Base-by-base conservation (phyloP, 2,797 vertebrate genomes). In the Lacerta viridis region DNA sequence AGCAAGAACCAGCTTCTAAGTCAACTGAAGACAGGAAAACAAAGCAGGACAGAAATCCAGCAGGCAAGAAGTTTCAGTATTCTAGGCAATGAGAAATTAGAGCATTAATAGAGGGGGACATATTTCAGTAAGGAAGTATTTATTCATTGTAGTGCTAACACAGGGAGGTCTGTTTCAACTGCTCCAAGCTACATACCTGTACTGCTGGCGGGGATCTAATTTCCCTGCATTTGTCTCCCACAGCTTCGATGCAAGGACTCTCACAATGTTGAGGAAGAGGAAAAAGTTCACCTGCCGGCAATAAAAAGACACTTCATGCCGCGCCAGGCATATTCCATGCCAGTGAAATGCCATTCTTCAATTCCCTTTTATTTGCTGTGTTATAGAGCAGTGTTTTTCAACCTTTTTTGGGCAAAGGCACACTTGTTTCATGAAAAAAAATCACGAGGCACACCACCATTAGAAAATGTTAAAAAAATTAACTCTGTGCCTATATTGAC, bases 231-330 rank as follows among this genome's bases (percentile, higher is more conserved):
- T 99, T 13, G 98, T 98, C 96, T 99, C 99, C 92, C 98, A 97
- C 55, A 99, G 96, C 96, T 99, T 99, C 79, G 98, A 99, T 83
- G 99, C 99, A 91, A 99, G 94, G 59, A 99, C 98, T 91, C 99
- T 97, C 88, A 99, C 97, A 5, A 99, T 99, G 96, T 99, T 99
- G 96, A 99, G 97, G 97, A 99, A 99, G 93, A 99, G 97, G 93
- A 99, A 93, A 95, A 99, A 99, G 96, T 99, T 99, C 68, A 99
- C 98, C 99, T 99, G 96, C 69, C 84, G 0, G n/a, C 61, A 89
- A 74, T 36, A 77, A 25, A 76, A 76, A 82, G 3, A n/a, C 5
- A 36, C 2, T 18, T 20, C n/a, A 33, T 69, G 23, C 23, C 9
- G 13, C 78, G 27, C 25, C 43, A 80, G 78, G 27, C 36, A 13